phyloP scores from a whole-genome alignment of 1,140 invertebrate species.

The Atta colombica region DNA sequence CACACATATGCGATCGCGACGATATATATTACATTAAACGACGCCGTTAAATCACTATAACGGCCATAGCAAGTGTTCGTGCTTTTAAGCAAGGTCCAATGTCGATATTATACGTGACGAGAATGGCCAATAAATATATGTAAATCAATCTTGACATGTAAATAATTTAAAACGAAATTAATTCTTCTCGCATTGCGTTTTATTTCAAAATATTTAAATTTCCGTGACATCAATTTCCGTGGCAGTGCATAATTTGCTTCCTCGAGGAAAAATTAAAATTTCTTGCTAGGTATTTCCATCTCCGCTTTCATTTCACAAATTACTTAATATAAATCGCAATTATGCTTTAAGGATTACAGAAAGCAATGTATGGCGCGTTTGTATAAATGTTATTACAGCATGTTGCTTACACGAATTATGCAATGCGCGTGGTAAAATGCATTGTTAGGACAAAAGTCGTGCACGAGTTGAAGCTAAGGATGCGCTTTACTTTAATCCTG shows the following conservation, averaged over 20 bases:
- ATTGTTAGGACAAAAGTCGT: slow-evolving; percentile 52
- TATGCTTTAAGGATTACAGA: background rate
- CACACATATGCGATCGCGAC: slow-evolving; percentile 15
- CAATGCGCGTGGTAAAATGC: slow-evolving; percentile 17
- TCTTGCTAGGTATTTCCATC: background rate
- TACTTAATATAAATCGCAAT: slow-evolving; percentile 36
- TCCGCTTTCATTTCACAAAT: background rate
- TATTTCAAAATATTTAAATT: slow-evolving; percentile 17
- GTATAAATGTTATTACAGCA: slow-evolving; percentile 25
- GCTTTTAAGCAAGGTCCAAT: slow-evolving; percentile 42
- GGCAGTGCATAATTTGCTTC: background rate
- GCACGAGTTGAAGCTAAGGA: slow-evolving; percentile 54
- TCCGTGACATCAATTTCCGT: too few relatives aligned
- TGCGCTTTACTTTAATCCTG: slow-evolving; percentile 63
- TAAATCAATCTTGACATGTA: slow-evolving; percentile 10
- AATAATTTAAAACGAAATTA: slow-evolving; percentile 30
- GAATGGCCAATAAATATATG: slow-evolving; percentile 41
- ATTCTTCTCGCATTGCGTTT: background rate
- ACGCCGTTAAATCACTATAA: slow-evolving; percentile 52
- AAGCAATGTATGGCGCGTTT: background rate
- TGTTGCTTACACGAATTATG: slow-evolving; percentile 32
- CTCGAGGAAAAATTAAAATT: background rate
- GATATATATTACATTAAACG: slow-evolving; percentile 45
- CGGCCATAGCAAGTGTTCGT: slow-evolving; percentile 10
- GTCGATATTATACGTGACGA: slow-evolving; percentile 34